Conservation (phyloP, 2,888 invertebrate genomes). For the Aphodius sticticus region DNA sequence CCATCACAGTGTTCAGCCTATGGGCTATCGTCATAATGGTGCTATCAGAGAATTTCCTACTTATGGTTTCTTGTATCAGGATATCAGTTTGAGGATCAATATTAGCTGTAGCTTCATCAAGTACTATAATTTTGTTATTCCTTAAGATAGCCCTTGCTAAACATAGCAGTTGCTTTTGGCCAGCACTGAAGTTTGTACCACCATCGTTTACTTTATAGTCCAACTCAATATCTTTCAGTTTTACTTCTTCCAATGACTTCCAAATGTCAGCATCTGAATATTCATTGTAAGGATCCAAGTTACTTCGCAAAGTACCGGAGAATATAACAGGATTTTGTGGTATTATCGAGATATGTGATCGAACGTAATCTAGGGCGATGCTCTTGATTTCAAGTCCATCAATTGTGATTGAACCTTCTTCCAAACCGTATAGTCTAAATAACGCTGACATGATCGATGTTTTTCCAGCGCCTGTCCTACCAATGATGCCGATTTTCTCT, state of each 20-base stretch:
- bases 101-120: conserved; percentile 80
- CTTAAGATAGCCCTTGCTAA: conserved; percentile 70
- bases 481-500: conserved; percentile 79
- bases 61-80: conserved; percentile 77
- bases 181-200: conserved; percentile 56
- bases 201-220: conserved; percentile 70
- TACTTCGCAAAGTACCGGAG: conserved; percentile 84
- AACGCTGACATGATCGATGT: conserved; percentile 77
- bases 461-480: conserved; percentile 85
- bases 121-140: conserved; percentile 51
- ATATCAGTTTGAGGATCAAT: conserved; percentile 79
- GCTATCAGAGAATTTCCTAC: conserved; percentile 74
- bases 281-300: conserved; percentile 86
- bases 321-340: conserved; percentile 88
- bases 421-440: conserved; percentile 78
- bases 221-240: conserved; percentile 68
- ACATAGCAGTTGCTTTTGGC: conserved; percentile 73
- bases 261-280: conserved; percentile 81
- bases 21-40: conserved; percentile 85
- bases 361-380: conserved; percentile 77
- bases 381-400: conserved; percentile 76
- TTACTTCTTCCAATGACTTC: conserved; percentile 82
- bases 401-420: conserved; percentile 77
- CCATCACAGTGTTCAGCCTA: conserved; percentile 83
- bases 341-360: conserved; percentile 81